A percentile compares a stretch with the other conserved stretches of the same genome.
Evolutionary conservation across 2,888 invertebrate genomes (phyloP).

Genomic region (Limnephilus auricula): DNA sequence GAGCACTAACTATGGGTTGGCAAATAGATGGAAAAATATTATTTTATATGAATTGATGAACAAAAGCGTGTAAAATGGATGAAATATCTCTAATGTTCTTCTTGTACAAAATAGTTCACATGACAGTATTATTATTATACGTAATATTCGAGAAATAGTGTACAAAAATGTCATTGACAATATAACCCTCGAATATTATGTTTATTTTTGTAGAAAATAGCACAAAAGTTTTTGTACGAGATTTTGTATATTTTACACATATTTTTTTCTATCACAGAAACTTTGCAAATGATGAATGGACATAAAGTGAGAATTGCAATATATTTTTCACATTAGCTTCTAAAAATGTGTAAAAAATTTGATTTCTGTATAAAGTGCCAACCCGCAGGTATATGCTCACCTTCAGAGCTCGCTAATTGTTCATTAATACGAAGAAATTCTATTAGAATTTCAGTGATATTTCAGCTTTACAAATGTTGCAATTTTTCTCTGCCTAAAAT

Average conservation of each 20-base stretch:
- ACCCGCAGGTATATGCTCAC: conserved; percentile 62
- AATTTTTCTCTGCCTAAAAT: conserved; percentile 65
- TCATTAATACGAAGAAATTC: conserved; percentile 64
- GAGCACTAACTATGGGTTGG: conserved; percentile 61
- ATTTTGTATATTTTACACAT: background rate
- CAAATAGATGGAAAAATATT: conserved; percentile 35
- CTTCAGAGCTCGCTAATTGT: conserved; percentile 55
- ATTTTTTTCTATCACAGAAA: background rate
- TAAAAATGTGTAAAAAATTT: conserved; percentile 25
- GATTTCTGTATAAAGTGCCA: conserved; percentile 59
- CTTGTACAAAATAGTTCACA: background rate
- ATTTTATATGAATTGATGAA: background rate
- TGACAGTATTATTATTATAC: conserved; percentile 38
- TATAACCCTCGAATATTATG: conserved; percentile 27
- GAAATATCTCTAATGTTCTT: background rate
- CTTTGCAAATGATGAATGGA: background rate
- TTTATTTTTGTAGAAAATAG: conserved; percentile 45
- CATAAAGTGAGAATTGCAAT: background rate
- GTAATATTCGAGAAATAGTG: conserved; percentile 14
- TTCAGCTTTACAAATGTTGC: conserved; percentile 65
- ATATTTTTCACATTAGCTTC: conserved; percentile 11
- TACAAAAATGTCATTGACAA: conserved; percentile 38
- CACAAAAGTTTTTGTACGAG: background rate
- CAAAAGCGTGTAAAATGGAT: background rate
- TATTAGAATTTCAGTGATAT: conserved; percentile 66